Percentiles rank a stretch among this genome's conserved stretches.
phyloP scores from a whole-genome alignment of 2,113 vertebrate species.

The Oryctolagus cuniculus region DNA sequence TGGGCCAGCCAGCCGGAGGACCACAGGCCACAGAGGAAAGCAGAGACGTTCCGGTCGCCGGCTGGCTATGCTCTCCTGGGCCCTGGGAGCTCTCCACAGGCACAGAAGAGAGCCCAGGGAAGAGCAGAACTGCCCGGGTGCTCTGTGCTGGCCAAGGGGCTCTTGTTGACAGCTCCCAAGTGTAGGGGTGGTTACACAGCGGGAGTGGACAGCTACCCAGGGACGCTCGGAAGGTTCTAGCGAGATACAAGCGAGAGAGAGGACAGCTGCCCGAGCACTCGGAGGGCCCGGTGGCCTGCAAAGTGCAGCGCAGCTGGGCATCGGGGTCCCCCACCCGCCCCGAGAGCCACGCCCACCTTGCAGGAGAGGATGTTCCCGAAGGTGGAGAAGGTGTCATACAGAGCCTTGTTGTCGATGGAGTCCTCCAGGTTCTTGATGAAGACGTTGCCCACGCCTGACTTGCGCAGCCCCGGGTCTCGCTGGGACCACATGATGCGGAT shows the following conservation, averaged over 20 bases:
- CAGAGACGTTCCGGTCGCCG: too few species aligned
- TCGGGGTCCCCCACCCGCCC: not conserved
- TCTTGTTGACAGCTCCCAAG: not conserved
- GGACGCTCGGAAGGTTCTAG: not conserved
- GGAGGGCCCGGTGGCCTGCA: not conserved
- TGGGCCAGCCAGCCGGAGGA: not conserved
- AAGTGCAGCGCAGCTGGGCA: not conserved
- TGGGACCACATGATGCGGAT: conserved; percentile 99
- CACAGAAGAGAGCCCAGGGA: not conserved
- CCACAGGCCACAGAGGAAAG: not conserved
- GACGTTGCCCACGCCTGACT: conserved; percentile 97
- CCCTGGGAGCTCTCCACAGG: not conserved
- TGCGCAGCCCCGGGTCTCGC: conserved; percentile 96
- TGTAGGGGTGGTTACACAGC: not conserved
- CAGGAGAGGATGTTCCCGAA: conserved; percentile 99
- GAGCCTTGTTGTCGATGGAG: conserved; percentile 98
- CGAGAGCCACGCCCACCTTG: conserved; percentile 89
- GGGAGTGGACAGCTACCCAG: not conserved
- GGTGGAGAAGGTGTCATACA: conserved; percentile 98
- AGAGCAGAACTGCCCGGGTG: not conserved
- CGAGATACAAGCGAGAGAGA: not conserved
- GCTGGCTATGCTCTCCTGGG: not conserved
- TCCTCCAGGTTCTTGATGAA: conserved; percentile 99
- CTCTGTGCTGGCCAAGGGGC: not conserved
- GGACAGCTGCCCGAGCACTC: not conserved